Evolutionary conservation across 2,797 vertebrate genomes (phyloP), one percentile per base, ranked within the genome.

Genomic region (Manis crassicaudata): DNA sequence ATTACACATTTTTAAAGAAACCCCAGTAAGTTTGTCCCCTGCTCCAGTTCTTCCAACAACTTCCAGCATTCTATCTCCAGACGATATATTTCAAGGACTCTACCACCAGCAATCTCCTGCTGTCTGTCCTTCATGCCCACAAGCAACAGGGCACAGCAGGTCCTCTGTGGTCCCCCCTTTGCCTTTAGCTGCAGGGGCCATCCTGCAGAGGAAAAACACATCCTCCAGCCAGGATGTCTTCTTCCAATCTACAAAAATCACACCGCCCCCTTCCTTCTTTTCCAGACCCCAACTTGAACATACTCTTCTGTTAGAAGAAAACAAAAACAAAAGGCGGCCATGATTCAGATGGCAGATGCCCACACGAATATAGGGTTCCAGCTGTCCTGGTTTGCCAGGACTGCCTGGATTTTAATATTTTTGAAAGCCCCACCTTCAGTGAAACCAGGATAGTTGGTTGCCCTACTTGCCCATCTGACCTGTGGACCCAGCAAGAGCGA

Each of bases 1-100:
- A 67, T 32, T n/a, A 87, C 40, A 60, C 5, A 32, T 65, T 82
- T 95, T 76, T 76, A 79, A 82, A 92, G 82, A 82, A 83, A 93
- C 62, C 37, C 25, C 9, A 29, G 6, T 80, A 60, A 60, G 25
- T 14, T 46, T 68, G 43, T 65, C 73, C 85, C 63, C 67, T 77
- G 11, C 35, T 62, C 50, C n/a, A 21, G 67, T 83, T 89, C 75
- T 86, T 76, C 68, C 52, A 23, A 17, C n/a, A 12, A 32, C 56
- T n/a, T 93, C 80, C 35, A 46, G 21, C 16, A 25, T 17, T 23
- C 2, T 14, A 4, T 58, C 65, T 72, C 52, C n/a, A 52, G 14
- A 27, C 43, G 23, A 8, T 7, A 0, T 27, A 43, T 43, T 10
- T 35, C 43, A 50, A 73, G 46, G 8, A 52, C 82, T 56, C 40